phyloP scores from a whole-genome alignment of 2,113 vertebrate genomes.

The Ia io region DNA sequence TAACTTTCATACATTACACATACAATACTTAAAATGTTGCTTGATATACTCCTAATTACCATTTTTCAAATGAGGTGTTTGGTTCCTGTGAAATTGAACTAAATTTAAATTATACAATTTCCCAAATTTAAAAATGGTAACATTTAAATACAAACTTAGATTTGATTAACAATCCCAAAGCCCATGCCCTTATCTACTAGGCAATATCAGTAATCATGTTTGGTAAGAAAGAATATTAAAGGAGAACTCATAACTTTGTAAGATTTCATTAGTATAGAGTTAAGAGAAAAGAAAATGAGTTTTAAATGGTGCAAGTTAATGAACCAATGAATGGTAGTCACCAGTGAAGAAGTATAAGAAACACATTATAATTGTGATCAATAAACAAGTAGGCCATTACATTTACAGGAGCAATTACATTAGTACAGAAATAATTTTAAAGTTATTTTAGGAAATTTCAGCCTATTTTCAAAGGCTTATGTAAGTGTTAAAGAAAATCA shows the following conservation, averaged over 20 bases:
- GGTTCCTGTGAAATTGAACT: background rate
- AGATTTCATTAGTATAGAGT: slow-evolving; percentile 48
- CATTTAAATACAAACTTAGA: background rate
- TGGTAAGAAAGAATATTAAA: slow-evolving; percentile 39
- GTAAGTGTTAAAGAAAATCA: background rate
- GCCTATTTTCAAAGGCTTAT: background rate
- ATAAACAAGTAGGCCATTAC: slow-evolving; percentile 36
- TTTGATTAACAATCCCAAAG: background rate
- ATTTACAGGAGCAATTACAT: slow-evolving; percentile 50
- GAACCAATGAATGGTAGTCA: slow-evolving; percentile 55
- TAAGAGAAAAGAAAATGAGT: slow-evolving; percentile 59
- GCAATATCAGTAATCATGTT: slow-evolving; percentile 5
- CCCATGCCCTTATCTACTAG: background rate
- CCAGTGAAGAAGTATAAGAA: slow-evolving; percentile 27
- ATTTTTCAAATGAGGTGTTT: background rate
- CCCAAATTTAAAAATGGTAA: background rate
- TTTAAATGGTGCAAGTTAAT: slow-evolving; percentile 66
- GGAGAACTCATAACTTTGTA: slow-evolving; percentile 38
- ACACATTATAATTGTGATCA: slow-evolving; percentile 47
- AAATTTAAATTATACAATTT: slow-evolving; percentile 3
- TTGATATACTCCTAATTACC: background rate
- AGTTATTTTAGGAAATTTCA: slow-evolving; percentile 58
- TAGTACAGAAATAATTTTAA: slow-evolving; percentile 45
- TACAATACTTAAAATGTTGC: background rate
- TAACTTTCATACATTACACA: background rate